Conservation (phyloP, 2,797 vertebrate species). For the Hoplostethus mediterraneus region DNA sequence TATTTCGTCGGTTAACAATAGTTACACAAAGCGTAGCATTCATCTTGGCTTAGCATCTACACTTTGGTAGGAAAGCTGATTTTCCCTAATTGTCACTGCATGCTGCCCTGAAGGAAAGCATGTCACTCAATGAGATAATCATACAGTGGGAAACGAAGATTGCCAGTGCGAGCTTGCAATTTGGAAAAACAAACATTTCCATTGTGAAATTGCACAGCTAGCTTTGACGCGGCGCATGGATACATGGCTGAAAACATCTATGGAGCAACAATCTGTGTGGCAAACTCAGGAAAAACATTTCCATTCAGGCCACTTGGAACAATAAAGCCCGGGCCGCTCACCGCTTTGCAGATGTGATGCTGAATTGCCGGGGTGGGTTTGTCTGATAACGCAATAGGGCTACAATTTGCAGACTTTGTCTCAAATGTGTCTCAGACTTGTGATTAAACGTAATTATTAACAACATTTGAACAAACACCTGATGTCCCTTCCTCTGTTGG, state of each 20-base stretch:
- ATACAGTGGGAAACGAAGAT: conserved; percentile 58
- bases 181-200: conserved; percentile 63
- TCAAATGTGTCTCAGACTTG: background rate
- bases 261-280: conserved; percentile 39
- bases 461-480: background rate
- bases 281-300: conserved; percentile 65
- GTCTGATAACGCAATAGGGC: background rate
- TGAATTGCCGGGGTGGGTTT: conserved; percentile 12
- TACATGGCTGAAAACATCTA: conserved; percentile 47
- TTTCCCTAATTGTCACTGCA: conserved; percentile 58
- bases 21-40: conserved; percentile 66
- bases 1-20: conserved; percentile 67
- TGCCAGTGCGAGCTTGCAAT: conserved; percentile 52
- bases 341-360: conserved; percentile 50
- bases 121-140: conserved; percentile 74
- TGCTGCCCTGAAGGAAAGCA: conserved; percentile 61
- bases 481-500: no score
- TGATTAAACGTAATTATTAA: background rate
- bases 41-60: conserved; percentile 52
- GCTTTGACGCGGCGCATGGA: conserved; percentile 29
- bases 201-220: conserved; percentile 53
- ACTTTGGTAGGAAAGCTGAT: conserved; percentile 62
- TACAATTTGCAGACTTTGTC: no score
- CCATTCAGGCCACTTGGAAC: conserved; percentile 48
- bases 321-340: conserved; percentile 20